Percentiles rank a stretch among this genome's conserved stretches.
Evolutionary conservation across 2,888 invertebrate genomes (phyloP).

Genomic region (Thyatira batis): DNA sequence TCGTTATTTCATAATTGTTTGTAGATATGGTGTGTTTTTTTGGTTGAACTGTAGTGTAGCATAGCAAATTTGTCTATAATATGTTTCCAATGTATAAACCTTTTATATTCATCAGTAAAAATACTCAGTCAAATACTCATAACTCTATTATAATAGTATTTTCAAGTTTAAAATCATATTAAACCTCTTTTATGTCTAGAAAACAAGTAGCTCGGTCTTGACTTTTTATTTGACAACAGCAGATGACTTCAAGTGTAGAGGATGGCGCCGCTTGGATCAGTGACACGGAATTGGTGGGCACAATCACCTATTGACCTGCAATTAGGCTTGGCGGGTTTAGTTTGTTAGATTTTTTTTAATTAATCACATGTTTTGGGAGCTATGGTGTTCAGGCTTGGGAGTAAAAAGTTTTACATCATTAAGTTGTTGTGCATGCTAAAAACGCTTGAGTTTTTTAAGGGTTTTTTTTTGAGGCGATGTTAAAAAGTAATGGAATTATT

Average conservation of each 20-base stretch:
- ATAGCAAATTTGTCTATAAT: too few relatives aligned
- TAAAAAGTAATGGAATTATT: too few relatives aligned
- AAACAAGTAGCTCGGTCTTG: background rate
- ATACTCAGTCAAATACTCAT: too few relatives aligned
- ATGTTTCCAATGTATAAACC: too few relatives aligned
- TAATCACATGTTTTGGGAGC: constrained; percentile 20
- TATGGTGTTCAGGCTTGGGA: constrained; percentile 9
- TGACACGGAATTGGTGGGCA: constrained; percentile 78
- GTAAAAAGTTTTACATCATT: background rate
- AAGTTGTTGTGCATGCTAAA: background rate
- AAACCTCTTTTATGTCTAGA: too few relatives aligned
- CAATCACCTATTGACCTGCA: constrained; percentile 43
- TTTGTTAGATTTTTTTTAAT: constrained; percentile 32
- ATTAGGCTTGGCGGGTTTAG: constrained; percentile 38
- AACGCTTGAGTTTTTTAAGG: too few relatives aligned
- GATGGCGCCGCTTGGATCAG: constrained; percentile 74
- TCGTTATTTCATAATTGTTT: too few relatives aligned
- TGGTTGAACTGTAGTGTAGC: too few relatives aligned
- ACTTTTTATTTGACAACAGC: background rate
- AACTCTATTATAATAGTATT: too few relatives aligned
- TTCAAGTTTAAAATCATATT: too few relatives aligned
- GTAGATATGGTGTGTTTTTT: too few relatives aligned
- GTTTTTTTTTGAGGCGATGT: background rate
- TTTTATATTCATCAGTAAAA: too few relatives aligned
- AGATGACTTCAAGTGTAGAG: constrained; percentile 76